Conservation (phyloP, 2,113 vertebrate genomes). For the Myotis lucifugus region DNA sequence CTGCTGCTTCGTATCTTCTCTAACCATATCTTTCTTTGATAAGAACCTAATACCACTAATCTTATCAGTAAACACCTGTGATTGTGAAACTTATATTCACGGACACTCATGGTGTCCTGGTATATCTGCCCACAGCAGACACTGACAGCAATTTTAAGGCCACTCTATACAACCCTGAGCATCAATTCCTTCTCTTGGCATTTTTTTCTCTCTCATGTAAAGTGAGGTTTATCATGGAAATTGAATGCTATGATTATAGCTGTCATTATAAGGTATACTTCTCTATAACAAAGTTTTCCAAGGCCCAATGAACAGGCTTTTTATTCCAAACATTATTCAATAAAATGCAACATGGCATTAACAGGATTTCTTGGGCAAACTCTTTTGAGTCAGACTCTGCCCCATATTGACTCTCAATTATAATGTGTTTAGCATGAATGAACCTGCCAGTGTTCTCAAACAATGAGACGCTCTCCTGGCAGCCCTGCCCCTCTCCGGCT, state of each 20-base stretch:
- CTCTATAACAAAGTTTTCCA: slow-evolving; percentile 44
- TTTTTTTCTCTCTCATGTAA: neutral
- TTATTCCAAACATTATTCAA: slow-evolving; percentile 43
- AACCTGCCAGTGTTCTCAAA: slow-evolving; percentile 5
- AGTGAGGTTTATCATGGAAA: neutral
- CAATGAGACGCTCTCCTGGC: neutral
- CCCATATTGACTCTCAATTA: slow-evolving; percentile 43
- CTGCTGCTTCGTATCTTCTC: neutral
- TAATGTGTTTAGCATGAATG: slow-evolving; percentile 24
- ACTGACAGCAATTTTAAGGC: neutral
- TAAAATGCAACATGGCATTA: slow-evolving; percentile 47
- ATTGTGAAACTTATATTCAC: neutral
- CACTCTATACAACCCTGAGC: neutral
- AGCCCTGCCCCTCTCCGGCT: neutral
- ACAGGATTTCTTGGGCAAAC: slow-evolving; percentile 21
- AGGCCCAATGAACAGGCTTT: neutral
- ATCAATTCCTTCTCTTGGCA: neutral
- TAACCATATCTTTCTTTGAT: neutral
- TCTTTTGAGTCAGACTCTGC: neutral
- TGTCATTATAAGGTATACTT: neutral
- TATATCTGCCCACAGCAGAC: neutral
- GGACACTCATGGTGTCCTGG: neutral
- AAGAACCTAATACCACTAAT: too few species aligned
- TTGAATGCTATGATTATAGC: neutral
- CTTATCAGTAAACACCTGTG: neutral